Base-by-base conservation (phyloP, 1,140 invertebrate genomes). In the Macrotrachela quadricornifera region DNA sequence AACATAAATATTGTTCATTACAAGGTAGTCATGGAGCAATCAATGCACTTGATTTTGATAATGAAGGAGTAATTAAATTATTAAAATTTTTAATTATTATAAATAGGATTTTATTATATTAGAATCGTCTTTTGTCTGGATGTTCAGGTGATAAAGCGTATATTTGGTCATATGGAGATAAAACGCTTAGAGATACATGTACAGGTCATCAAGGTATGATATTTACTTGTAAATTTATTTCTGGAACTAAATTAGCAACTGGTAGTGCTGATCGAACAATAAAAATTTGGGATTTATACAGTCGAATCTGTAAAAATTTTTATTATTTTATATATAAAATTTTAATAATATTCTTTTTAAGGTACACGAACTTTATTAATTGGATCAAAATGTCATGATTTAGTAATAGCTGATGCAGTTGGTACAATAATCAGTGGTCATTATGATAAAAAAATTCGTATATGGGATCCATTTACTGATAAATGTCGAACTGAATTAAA, bases 351-450 rank as follows among this genome's bases (percentile, higher is more conserved):
- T 55, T 42, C 53, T 46, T 56, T 58, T 57, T 17, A 70, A 85
- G 84, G 85, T 72, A 79, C 84, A 57, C 82, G 85, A 68, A 95
- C 91, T 1, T 90, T 94, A 71, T 95, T 96, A 67, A 85, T 87
- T 53, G 87, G 86, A 16, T 94, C 87, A 11, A 86, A 81, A 63
- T 94, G 90, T 68, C 88, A 92, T 68, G 91, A 96, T 72, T 71
- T 96, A 17, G 86, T 91, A 38, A 86, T 82, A 49, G 79, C 78
- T 17, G 82, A 88, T 61, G 77, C 82, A 1, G 85, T 83, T 6
- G 21, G 21, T 30, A 81, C 82, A 14, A 84, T 80, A 18, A 87
- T 96, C 56, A 92, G 87, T 60, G 88, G 87, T 14, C 91, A 97
- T 73, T 94, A 86, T 70, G 91, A 97, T 72, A 94, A 92, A 69